Percentiles rank a stretch among this genome's conserved stretches.
phyloP scores from a whole-genome alignment of 2,888 invertebrate genomes.

The Drosophila pegasa region DNA sequence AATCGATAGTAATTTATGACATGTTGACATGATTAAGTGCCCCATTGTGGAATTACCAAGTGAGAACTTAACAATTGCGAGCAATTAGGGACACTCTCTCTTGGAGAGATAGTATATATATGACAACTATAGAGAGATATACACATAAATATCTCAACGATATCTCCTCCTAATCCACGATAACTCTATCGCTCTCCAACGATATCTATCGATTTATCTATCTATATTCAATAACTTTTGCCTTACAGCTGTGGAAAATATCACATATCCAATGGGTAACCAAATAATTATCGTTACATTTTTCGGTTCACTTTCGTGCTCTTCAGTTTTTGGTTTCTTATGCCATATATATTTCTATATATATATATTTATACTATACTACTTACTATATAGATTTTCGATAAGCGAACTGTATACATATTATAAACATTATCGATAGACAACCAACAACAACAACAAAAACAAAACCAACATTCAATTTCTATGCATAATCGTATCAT shows the following conservation, averaged over 20 bases:
- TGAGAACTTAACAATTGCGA: neutral
- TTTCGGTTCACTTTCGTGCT: constrained; percentile 1
- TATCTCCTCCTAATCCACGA: no score
- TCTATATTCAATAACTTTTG: constrained; percentile 8
- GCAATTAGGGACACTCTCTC: neutral
- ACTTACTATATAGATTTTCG: neutral
- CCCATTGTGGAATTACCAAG: no score
- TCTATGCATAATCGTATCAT: constrained; percentile 25
- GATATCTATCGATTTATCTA: constrained; percentile 4
- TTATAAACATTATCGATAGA: constrained; percentile 21
- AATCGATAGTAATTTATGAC: constrained; percentile 1
- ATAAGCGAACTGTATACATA: constrained; percentile 3
- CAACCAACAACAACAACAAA: constrained; percentile 19
- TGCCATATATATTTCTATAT: constrained; percentile 3
- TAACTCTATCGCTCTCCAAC: no score
- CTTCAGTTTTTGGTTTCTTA: neutral
- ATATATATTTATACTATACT: constrained; percentile 6
- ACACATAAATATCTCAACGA: no score
- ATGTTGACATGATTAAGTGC: neutral
- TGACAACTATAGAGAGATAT: no score
- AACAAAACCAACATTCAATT: constrained; percentile 19
- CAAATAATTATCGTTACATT: neutral
- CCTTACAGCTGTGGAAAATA: constrained; percentile 54
- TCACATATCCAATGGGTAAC: constrained; percentile 41
- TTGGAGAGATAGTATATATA: no score